Percentiles rank a stretch among this genome's conserved stretches.
phyloP scores from a whole-genome alignment of 2,113 vertebrate species.

The Eolophus roseicapilla region DNA sequence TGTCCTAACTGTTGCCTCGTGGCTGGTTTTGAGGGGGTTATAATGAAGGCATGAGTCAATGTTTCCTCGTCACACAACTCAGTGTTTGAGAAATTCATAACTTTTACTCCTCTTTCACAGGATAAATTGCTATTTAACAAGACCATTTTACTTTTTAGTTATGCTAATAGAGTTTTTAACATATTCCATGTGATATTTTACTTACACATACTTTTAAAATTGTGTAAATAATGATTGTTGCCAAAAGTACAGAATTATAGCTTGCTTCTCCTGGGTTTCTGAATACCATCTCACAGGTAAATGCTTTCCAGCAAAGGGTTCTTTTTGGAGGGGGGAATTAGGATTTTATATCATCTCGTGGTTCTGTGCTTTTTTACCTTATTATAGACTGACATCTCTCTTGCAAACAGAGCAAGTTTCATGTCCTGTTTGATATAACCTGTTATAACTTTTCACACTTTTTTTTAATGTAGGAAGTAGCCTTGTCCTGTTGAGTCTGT shows the following conservation, averaged over 20 bases:
- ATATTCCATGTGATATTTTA: background rate
- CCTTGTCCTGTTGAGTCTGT: background rate
- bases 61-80: background rate
- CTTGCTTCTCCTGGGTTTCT: background rate
- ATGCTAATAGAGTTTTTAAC: background rate
- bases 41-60: background rate
- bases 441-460: background rate
- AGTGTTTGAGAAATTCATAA: background rate
- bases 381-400: background rate
- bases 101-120: background rate
- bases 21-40: background rate
- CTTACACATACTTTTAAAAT: background rate
- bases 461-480: background rate
- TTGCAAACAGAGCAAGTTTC: fast-evolving
- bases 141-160: background rate
- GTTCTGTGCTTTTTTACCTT: background rate
- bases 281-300: background rate
- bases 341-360: background rate
- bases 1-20: background rate
- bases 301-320: background rate
- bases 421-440: background rate
- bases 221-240: background rate
- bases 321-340: background rate
- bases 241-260: background rate
- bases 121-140: background rate